These are phyloP conservation scores for Trimorus sp. DNA, from an alignment of 2,888 invertebrate genomes.

Conservation along the genomic window DNA sequence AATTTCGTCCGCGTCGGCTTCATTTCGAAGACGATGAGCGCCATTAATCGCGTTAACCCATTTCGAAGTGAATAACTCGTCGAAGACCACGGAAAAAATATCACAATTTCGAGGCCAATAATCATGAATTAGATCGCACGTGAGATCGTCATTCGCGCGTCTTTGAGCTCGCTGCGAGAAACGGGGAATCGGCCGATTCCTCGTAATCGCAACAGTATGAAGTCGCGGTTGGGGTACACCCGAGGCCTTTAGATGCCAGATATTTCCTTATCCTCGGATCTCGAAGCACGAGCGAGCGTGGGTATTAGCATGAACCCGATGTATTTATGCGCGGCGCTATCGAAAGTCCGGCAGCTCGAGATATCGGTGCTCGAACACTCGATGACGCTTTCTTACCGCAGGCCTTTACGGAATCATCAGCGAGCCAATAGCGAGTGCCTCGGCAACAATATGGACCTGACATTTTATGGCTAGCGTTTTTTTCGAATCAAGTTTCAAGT, in stretches of 20 bases:
- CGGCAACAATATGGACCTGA: too few relatives aligned
- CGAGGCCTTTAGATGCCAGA: slow-evolving; percentile 65
- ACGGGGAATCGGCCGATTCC: slow-evolving; percentile 42
- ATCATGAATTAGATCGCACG: slow-evolving; percentile 48
- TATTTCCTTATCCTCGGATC: slow-evolving; percentile 65
- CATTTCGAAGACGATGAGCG: too few relatives aligned
- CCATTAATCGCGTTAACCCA: too few relatives aligned
- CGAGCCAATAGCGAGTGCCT: slow-evolving; percentile 9
- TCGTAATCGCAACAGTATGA: slow-evolving; percentile 60
- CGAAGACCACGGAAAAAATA: not conserved
- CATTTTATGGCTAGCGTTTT: too few relatives aligned
- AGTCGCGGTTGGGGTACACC: slow-evolving; percentile 57
- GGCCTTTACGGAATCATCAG: slow-evolving; percentile 42
- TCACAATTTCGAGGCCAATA: slow-evolving; percentile 10
- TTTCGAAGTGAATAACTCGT: too few relatives aligned
- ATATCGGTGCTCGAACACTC: slow-evolving; percentile 52
- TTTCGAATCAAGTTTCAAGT: too few relatives aligned
- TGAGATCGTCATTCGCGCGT: slow-evolving; percentile 49
- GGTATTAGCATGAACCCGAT: slow-evolving; percentile 63
- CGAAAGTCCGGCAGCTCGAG: slow-evolving; percentile 58
- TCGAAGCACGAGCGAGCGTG: slow-evolving; percentile 65
- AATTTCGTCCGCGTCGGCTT: too few relatives aligned
- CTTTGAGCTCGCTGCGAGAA: slow-evolving; percentile 42
- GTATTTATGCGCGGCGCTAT: slow-evolving; percentile 65
- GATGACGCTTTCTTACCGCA: slow-evolving; percentile 54